Conservation (phyloP, 2,888 invertebrate species). For the Tachina grossa region DNA sequence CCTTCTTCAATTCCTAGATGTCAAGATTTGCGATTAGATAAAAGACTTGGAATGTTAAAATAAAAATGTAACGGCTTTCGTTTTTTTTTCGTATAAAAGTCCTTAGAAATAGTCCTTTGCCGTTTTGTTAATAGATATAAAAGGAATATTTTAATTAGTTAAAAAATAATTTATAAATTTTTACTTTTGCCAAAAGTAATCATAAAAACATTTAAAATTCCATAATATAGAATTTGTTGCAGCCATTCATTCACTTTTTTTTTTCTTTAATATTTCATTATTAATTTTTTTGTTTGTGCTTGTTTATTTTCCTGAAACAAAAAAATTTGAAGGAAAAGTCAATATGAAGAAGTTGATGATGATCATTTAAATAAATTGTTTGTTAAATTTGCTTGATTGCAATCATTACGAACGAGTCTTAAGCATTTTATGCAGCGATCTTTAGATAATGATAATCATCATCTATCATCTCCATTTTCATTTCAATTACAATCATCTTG, state of each 20-base stretch:
- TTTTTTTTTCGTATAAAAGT: no score
- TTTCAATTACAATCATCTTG: conserved; percentile 33
- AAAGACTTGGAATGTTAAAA: no score
- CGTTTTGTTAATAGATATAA: no score
- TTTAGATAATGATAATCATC: conserved; percentile 9
- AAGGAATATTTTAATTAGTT: no score
- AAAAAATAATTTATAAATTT: no score
- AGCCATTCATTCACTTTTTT: conserved; percentile 59
- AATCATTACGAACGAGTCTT: background rate
- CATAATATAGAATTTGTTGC: conserved; percentile 18
- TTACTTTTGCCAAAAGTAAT: no score
- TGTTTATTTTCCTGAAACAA: background rate
- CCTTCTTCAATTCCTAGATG: no score
- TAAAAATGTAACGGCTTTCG: no score
- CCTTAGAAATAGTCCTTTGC: no score
- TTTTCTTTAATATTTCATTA: conserved; percentile 2
- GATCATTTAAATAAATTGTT: conserved; percentile 29
- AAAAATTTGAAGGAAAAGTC: background rate
- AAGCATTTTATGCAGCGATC: conserved; percentile 18
- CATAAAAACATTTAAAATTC: background rate
- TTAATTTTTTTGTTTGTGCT: background rate
- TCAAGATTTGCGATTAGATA: no score
- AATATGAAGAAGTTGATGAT: background rate
- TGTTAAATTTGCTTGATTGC: conserved; percentile 36
- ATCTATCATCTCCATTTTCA: background rate